Base-by-base conservation (phyloP, 2,888 invertebrate genomes). In the Lysandra coridon region DNA sequence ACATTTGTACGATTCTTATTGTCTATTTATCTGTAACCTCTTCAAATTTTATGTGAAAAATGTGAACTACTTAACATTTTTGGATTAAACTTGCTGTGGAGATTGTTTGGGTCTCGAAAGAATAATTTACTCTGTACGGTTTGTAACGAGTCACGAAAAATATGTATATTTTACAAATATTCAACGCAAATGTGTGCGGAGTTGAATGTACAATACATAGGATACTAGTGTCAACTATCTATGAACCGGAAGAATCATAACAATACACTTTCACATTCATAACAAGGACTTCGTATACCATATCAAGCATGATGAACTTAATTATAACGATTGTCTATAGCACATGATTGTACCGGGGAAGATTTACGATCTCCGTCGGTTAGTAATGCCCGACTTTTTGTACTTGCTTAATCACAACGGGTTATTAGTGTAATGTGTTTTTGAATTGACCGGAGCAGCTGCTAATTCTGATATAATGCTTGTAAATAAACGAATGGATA, bases 311-410 rank as follows among this genome's bases (percentile, higher is more conserved):
- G 82, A 81, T 84, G 85, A 88, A 90, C 91, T 92, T 93, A 93
- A 94, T 94, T 93, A 93, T 93, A 93, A 92, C 91, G 90, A 91
- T 91, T 90, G 91, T 89, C 89, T 91, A 89, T 91, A 91, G 86
- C 85, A 84, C 87, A 87, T 86, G 88, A 90, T 90, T 90, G 91
- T 92, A 89, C 88, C 85, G 85, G 86, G 85, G 85, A 88, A 93
- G 93, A 94, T 94, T 93, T 94, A 90, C 91, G 86, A 90, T 89
- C 90, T 90, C 89, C 88, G 87, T 90, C 89, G 89, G 89, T 91
- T 89, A 89, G 91, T 91, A 88, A 91, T 89, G 88, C 88, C 87
- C 84, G 87, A 88, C 89, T 92, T 93, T 93, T 93, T 93, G 90
- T 92, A 91, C 88, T 87, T 88, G 89, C 90, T 93, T 93, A 93